These are phyloP conservation scores for Hucho hucho DNA, from an alignment of 2,113 vertebrate species.

Conservation along the genomic window DNA sequence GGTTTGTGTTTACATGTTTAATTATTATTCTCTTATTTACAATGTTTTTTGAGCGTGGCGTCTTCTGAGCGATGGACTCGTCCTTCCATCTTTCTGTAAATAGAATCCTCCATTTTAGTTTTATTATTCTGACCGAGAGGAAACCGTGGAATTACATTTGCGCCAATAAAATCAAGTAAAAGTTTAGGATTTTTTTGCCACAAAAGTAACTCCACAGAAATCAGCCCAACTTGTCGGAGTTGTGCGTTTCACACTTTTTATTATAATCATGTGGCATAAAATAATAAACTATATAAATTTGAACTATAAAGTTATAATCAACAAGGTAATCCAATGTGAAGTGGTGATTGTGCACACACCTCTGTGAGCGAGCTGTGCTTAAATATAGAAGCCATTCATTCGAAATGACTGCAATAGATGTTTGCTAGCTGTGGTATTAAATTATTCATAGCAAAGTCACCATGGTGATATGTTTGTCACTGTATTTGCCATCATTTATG, in stretches of 20 bases:
- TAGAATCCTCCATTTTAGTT: slow-evolving; percentile 36
- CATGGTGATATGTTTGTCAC: slow-evolving; percentile 63
- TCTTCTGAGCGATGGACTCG: slow-evolving; percentile 43
- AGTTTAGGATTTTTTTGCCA: too few species aligned
- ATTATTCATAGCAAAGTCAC: slow-evolving; percentile 68
- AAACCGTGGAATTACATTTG: background rate
- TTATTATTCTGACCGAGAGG: slow-evolving; percentile 3
- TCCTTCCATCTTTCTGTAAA: slow-evolving; percentile 60
- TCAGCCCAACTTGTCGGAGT: background rate
- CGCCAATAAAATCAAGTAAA: too few species aligned
- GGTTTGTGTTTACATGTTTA: slow-evolving; percentile 49
- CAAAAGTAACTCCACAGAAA: too few species aligned
- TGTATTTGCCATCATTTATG: slow-evolving; percentile 69
- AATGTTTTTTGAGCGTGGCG: slow-evolving; percentile 39
- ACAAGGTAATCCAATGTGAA: slow-evolving; percentile 52
- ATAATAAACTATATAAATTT: slow-evolving; percentile 55
- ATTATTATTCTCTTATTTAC: slow-evolving; percentile 26
- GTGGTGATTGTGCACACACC: slow-evolving; percentile 52
- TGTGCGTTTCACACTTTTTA: slow-evolving; percentile 46
- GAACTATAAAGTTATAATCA: slow-evolving; percentile 37
- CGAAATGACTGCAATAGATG: slow-evolving; percentile 36
- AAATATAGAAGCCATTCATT: slow-evolving; percentile 22
- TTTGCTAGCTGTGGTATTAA: slow-evolving; percentile 58
- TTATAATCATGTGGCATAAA: slow-evolving; percentile 51
- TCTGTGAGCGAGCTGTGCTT: slow-evolving; percentile 41